These are phyloP conservation scores for Trypoxylus dichotomus DNA, from an alignment of 1,140 invertebrate genomes.

Conservation along the genomic window DNA sequence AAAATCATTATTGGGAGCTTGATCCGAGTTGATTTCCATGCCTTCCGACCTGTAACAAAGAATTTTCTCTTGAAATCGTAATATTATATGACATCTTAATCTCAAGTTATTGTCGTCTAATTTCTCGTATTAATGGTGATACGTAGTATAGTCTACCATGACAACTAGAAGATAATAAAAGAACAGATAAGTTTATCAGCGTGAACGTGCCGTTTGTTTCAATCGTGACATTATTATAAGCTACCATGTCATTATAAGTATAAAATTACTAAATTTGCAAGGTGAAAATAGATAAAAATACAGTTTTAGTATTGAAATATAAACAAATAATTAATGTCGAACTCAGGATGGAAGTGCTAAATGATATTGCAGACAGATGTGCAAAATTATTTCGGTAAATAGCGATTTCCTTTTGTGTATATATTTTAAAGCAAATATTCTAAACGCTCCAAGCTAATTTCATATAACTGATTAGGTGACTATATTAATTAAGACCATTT, in stretches of 20 bases:
- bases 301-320: no score
- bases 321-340: no score
- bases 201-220: neutral
- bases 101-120: neutral
- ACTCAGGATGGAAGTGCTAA: no score
- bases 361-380: no score
- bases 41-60: conserved; percentile 50
- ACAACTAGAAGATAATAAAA: neutral
- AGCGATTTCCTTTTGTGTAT: no score
- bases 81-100: no score
- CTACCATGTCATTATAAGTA: neutral
- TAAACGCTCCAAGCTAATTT: no score
- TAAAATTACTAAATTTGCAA: neutral
- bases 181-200: neutral
- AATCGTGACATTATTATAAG: neutral
- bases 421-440: no score
- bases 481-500: no score
- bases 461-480: no score
- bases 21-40: conserved; percentile 49
- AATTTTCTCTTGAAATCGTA: neutral
- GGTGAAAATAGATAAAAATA: neutral
- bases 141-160: neutral
- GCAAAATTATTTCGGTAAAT: no score
- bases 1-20: conserved; percentile 66
- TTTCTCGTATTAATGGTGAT: neutral